phyloP scores from a whole-genome alignment of 2,888 invertebrate species.

The Amphipoea lucens region DNA sequence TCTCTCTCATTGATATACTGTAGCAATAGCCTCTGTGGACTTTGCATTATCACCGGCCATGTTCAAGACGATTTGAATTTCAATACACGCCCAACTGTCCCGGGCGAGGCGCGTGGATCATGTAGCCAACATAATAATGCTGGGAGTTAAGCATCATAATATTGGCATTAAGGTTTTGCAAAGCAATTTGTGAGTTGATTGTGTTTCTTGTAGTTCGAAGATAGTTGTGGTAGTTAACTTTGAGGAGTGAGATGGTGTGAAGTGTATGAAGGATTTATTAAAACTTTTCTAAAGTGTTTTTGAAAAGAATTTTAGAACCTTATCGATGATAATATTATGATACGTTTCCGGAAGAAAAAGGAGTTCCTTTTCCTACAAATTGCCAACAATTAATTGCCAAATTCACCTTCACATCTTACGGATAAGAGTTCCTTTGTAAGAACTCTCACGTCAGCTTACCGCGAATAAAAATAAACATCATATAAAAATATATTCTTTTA shows the following conservation, averaged over 20 bases:
- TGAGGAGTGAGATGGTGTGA: background rate
- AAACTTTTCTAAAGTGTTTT: background rate
- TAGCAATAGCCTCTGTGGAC: slow-evolving; percentile 71
- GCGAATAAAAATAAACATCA: slow-evolving; percentile 55
- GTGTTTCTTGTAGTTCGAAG: slow-evolving; percentile 34
- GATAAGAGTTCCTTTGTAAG: background rate
- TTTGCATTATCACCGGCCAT: slow-evolving; percentile 75
- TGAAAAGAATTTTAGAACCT: background rate
- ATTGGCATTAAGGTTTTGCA: slow-evolving; percentile 57
- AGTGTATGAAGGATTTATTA: background rate
- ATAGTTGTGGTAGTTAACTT: slow-evolving; percentile 7
- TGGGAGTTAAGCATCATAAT: slow-evolving; percentile 58
- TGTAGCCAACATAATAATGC: slow-evolving; percentile 52
- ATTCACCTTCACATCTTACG: background rate
- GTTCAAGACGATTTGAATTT: slow-evolving; percentile 76
- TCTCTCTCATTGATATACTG: slow-evolving; percentile 76
- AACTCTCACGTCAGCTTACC: slow-evolving; percentile 48
- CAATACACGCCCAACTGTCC: slow-evolving; percentile 70
- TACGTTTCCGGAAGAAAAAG: background rate
- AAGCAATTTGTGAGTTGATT: slow-evolving; percentile 35
- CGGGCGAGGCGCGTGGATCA: slow-evolving; percentile 49
- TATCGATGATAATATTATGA: background rate
- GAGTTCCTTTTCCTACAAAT: background rate
- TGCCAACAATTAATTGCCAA: slow-evolving; percentile 16
- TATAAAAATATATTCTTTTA: slow-evolving; percentile 54